phyloP scores from a whole-genome alignment of 1,140 invertebrate genomes.

The Dolichoris vasculosae region DNA sequence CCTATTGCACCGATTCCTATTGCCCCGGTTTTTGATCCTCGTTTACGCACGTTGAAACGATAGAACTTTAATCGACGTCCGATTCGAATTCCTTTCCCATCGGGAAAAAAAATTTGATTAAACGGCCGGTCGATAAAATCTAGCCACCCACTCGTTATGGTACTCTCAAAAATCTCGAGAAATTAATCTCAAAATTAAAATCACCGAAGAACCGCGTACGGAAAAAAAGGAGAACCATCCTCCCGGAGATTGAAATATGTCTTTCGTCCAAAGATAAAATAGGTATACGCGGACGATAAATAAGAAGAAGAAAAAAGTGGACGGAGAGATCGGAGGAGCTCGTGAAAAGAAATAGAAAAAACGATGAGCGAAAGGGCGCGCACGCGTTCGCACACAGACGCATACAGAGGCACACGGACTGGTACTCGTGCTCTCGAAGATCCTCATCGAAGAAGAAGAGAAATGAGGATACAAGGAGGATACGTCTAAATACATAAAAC shows the following conservation, averaged over 20 bases:
- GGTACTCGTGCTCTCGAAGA: neutral
- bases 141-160: constrained; percentile 6
- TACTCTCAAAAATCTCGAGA: constrained; percentile 13
- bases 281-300: constrained; percentile 30
- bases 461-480: constrained; percentile 64
- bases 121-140: constrained; percentile 10
- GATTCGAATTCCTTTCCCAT: constrained; percentile 16
- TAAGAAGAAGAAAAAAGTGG: constrained; percentile 20
- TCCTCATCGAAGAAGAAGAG: constrained; percentile 47
- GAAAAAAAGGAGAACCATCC: constrained; percentile 13
- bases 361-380: constrained; percentile 8
- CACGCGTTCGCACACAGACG: neutral
- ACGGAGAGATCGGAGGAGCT: neutral
- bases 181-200: constrained; percentile 49
- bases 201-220: neutral
- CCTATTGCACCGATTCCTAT: neutral
- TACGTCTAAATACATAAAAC: constrained; percentile 71
- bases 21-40: neutral
- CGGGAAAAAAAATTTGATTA: neutral
- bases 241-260: constrained; percentile 47
- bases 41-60: constrained; percentile 8
- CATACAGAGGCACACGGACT: too few species aligned
- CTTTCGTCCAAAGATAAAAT: constrained; percentile 48
- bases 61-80: constrained; percentile 39
- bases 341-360: constrained; percentile 42